Percentiles rank a stretch among this genome's conserved stretches.
Conservation (phyloP, 2,797 vertebrate genomes). For the Anguilla megastoma region DNA sequence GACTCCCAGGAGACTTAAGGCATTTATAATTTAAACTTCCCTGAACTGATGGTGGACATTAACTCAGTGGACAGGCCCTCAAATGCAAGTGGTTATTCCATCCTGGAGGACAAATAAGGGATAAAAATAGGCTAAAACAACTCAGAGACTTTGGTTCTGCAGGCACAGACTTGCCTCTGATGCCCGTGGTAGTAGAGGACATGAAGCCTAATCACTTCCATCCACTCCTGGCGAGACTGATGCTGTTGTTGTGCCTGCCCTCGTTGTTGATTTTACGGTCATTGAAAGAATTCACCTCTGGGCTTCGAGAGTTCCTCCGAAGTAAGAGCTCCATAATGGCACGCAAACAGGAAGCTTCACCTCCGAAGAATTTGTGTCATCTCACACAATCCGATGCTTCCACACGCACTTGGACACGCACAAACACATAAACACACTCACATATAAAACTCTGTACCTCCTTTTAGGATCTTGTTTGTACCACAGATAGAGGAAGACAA, state of each 20-base stretch:
- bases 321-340: background rate
- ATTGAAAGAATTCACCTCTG: background rate
- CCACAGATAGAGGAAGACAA: background rate
- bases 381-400: background rate
- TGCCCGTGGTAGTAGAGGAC: background rate
- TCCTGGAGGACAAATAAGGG: background rate
- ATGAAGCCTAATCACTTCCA: conserved; percentile 5
- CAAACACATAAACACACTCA: background rate
- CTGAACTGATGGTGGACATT: background rate
- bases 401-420: background rate
- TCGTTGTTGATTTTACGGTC: conserved; percentile 2
- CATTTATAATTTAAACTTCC: background rate
- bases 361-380: background rate
- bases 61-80: background rate
- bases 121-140: background rate
- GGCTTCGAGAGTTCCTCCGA: background rate
- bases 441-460: background rate
- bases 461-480: background rate
- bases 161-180: background rate
- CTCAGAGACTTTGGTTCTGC: background rate
- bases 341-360: background rate
- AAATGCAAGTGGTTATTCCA: background rate
- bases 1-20: background rate
- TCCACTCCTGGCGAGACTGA: background rate
- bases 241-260: background rate